Base-by-base conservation (phyloP, 2,797 vertebrate species). In the Ctenopoma multispine region DNA sequence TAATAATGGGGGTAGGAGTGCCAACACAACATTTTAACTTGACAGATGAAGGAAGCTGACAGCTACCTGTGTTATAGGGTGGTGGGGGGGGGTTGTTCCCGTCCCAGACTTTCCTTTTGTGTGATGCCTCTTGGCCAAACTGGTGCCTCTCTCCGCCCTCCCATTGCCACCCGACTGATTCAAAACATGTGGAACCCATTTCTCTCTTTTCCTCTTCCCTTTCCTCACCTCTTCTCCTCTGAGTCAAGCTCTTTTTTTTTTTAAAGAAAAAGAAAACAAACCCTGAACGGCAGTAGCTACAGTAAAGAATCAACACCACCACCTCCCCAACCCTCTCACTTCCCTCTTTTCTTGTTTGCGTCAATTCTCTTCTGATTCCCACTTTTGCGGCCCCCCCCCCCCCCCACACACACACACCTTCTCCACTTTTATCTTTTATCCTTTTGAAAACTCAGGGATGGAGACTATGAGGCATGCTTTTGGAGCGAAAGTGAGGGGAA, bases 151-250 rank as follows among this genome's bases (percentile, higher is more conserved):
- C 36, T 59, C 61, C 21, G 47, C 34, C 29, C 55, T 63, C 46
- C 56, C 53, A 44, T 73, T 80, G 79, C 87, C 84, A 80, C 76
- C 74, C 51, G 77, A 86, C 89, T 77, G 74, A 91, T 88, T 87
- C 56, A 74, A 85, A 90, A 90, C 95, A 95, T 94, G 90, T 94
- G 94, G 93, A 93, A 92, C 83, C 89, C 86, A 94, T 94, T 94
- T 93, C 82, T 83, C 47, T 46, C 78, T 48, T 60, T 73, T 83
- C 68, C 47, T 12, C 75, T 73, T 72, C 69, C 74, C 63, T 77
- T 85, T 75, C 20, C 69, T 85, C 85, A 81, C 79, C 63, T 88
- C 75, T 53, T 79, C 77, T 84, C 77, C 74, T 88, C 82, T 78
- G 78, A 87, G 82, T 90, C 63, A 55, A 75, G 76, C 87, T 83